Evolutionary conservation across 2,797 vertebrate genomes (phyloP).

Genomic region (Enoplosus armatus): DNA sequence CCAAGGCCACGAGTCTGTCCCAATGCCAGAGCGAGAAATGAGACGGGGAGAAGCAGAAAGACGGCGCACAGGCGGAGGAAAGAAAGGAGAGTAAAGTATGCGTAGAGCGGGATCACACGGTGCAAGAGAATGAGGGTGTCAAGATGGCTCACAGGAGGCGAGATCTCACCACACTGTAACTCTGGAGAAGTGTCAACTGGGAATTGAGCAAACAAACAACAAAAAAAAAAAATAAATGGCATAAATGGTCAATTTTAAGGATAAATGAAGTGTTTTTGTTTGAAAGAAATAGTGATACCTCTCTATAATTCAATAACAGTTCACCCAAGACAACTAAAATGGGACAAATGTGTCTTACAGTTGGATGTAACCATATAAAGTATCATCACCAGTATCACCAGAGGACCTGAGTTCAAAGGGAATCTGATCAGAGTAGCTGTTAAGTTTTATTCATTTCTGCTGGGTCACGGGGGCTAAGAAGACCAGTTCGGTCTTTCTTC

Average conservation of each 20-base stretch:
- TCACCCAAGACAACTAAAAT: background rate
- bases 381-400: constrained; percentile 20
- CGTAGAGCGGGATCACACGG: constrained; percentile 35
- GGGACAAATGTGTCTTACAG: constrained; percentile 8
- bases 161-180: constrained; percentile 37
- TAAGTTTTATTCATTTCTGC: constrained; percentile 51
- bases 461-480: constrained; percentile 55
- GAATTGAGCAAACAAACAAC: constrained; percentile 17
- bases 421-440: constrained; percentile 42
- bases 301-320: background rate
- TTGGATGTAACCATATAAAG: background rate
- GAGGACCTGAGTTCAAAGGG: constrained; percentile 54
- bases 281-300: background rate
- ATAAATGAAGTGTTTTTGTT: constrained; percentile 14
- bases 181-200: constrained; percentile 13
- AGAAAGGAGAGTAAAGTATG: constrained; percentile 14
- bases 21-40: constrained; percentile 40
- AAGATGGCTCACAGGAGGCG: constrained; percentile 43
- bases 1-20: constrained; percentile 37
- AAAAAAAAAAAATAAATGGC: background rate
- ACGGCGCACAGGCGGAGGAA: background rate
- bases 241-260: background rate
- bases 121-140: constrained; percentile 48
- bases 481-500: constrained; percentile 32
- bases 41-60: background rate